A percentile compares a stretch with the other conserved stretches of the same genome.
These are phyloP conservation scores for Stegodyphus dumicola DNA, from an alignment of 1,140 invertebrate species.

Conservation along the genomic window DNA sequence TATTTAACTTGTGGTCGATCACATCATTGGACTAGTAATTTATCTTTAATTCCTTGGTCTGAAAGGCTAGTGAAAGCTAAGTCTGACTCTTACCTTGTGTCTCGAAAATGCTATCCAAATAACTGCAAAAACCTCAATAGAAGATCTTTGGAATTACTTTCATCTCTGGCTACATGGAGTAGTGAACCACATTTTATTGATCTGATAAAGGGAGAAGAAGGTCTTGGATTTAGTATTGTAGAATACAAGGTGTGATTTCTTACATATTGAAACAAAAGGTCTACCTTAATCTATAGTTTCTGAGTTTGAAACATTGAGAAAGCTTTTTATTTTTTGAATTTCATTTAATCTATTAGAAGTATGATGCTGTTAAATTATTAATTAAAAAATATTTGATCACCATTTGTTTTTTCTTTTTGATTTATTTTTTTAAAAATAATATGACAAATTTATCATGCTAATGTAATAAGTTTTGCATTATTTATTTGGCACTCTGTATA, in stretches of 20 bases:
- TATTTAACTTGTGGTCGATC: constrained; percentile 90
- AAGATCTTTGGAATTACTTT: constrained; percentile 94
- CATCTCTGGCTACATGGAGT: constrained; percentile 97
- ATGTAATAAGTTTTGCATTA: no score
- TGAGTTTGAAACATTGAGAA: no score
- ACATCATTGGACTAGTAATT: constrained; percentile 68
- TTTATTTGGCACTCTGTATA: no score
- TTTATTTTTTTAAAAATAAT: no score
- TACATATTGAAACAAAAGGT: neutral
- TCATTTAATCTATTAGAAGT: no score
- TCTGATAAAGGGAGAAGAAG: constrained; percentile 94
- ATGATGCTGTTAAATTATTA: no score
- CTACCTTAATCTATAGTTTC: no score
- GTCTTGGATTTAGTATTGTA: constrained; percentile 97
- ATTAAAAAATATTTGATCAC: no score
- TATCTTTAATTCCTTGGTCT: constrained; percentile 68
- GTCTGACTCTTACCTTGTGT: constrained; percentile 94
- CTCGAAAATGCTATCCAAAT: constrained; percentile 89
- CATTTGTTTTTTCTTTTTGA: no score
- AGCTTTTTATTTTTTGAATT: no score
- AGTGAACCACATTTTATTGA: constrained; percentile 96
- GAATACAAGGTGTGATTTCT: constrained; percentile 86
- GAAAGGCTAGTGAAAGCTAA: constrained; percentile 96
- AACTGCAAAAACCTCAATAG: constrained; percentile 10
- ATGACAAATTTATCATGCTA: no score